Percentiles rank a stretch among this genome's conserved stretches.
These are phyloP conservation scores for Aphelocoma coerulescens DNA, from an alignment of 2,113 vertebrate genomes.

Conservation along the genomic window DNA sequence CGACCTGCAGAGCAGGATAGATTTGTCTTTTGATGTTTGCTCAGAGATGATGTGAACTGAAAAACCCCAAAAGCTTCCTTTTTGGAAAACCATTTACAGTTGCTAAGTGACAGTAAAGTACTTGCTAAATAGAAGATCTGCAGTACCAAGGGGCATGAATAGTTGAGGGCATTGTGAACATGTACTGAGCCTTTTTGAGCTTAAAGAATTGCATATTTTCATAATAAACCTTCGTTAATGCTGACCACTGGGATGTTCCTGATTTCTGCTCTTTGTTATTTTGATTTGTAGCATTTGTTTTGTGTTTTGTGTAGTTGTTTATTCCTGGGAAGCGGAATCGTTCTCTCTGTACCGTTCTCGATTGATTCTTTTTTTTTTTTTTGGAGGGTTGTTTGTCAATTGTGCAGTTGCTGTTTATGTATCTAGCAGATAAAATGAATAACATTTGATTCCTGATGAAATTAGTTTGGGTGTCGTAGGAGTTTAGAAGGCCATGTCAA, in stretches of 20 bases:
- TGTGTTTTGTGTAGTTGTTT: not conserved
- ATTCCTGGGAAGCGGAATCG: not conserved
- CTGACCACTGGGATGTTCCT: not conserved
- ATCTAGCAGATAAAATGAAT: not conserved
- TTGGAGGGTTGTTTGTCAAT: not conserved
- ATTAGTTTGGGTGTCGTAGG: not conserved
- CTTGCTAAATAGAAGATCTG: slow-evolving; percentile 22
- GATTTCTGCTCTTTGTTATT: not conserved
- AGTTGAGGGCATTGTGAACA: not conserved
- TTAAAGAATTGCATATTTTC: not conserved
- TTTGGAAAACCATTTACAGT: slow-evolving; percentile 29
- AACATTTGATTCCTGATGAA: not conserved
- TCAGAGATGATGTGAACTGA: not conserved
- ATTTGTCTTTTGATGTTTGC: slow-evolving; percentile 30
- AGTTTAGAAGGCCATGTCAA: not conserved
- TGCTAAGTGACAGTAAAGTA: slow-evolving; percentile 52
- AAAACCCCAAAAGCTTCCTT: slow-evolving; percentile 26
- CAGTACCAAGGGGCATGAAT: slow-evolving; percentile 5
- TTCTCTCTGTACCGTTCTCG: not conserved
- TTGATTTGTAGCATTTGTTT: not conserved
- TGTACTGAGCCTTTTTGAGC: not conserved
- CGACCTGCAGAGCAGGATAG: not conserved
- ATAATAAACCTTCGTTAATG: not conserved
- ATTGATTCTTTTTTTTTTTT: not conserved
- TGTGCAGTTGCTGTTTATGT: not conserved